Conservation (phyloP, 2,797 vertebrate genomes). For the Lophius americanus region DNA sequence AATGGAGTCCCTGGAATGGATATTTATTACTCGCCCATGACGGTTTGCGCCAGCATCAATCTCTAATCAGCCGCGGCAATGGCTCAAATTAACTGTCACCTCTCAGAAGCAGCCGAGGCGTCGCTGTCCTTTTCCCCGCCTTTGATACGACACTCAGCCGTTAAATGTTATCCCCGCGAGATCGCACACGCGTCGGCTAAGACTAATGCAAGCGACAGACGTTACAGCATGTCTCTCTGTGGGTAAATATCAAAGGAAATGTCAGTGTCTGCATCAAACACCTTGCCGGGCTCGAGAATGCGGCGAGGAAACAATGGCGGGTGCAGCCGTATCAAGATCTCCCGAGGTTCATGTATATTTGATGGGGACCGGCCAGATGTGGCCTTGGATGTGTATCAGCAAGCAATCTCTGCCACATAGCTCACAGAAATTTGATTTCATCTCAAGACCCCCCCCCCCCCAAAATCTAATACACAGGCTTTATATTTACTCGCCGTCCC, state of each 20-base stretch:
- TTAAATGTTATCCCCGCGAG: constrained; percentile 54
- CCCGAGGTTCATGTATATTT: constrained; percentile 77
- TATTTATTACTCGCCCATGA: constrained; percentile 80
- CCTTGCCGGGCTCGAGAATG: constrained; percentile 26
- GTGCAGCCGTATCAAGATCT: constrained; percentile 61
- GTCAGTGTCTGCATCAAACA: constrained; percentile 26
- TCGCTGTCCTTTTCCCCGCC: constrained; percentile 62
- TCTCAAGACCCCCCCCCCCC: constrained; percentile 45
- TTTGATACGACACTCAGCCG: constrained; percentile 57
- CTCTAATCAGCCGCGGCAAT: constrained; percentile 72
- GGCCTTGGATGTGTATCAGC: constrained; percentile 70
- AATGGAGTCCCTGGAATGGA: constrained; percentile 59
- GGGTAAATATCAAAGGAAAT: constrained; percentile 63
- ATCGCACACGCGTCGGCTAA: constrained; percentile 33
- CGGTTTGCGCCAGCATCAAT: constrained; percentile 75
- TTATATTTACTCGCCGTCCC: constrained; percentile 79
- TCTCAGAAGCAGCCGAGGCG: constrained; percentile 71
- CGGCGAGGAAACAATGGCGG: constrained; percentile 51
- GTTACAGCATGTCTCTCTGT: constrained; percentile 45
- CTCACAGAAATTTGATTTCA: constrained; percentile 78
- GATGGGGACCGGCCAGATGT: constrained; percentile 72
- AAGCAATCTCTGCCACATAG: constrained; percentile 66
- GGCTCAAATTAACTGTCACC: constrained; percentile 77
- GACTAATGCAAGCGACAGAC: constrained; percentile 11
- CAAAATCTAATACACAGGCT: constrained; percentile 78